A percentile compares a stretch with the other conserved stretches of the same genome.
phyloP scores from a whole-genome alignment of 2,888 invertebrate genomes.

The Orthosia incerta region DNA sequence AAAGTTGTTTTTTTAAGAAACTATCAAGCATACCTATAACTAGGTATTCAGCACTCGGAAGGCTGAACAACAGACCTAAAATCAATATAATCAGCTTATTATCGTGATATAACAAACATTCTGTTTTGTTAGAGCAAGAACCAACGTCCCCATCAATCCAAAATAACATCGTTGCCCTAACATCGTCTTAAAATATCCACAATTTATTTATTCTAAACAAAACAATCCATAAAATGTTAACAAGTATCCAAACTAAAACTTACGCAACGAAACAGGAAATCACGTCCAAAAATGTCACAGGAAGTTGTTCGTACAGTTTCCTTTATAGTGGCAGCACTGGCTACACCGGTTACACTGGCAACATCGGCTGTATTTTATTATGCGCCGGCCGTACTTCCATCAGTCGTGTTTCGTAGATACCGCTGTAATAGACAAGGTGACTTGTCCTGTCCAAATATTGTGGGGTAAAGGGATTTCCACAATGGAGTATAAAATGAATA shows the following conservation, averaged over 20 bases:
- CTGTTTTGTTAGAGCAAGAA: no score
- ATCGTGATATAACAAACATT: no score
- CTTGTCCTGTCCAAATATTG: slow-evolving; percentile 47
- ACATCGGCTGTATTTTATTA: slow-evolving; percentile 76
- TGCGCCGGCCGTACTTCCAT: slow-evolving; percentile 77
- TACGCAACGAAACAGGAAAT: slow-evolving; percentile 76
- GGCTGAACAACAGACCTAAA: no score
- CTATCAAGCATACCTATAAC: no score
- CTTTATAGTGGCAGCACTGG: slow-evolving; percentile 66
- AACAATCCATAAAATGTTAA: slow-evolving; percentile 23
- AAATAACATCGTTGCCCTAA: neutral
- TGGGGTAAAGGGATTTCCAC: slow-evolving; percentile 20
- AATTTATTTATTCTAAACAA: slow-evolving; percentile 11
- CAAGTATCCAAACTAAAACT: slow-evolving; percentile 58
- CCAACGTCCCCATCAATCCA: neutral
- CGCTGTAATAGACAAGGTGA: slow-evolving; percentile 56
- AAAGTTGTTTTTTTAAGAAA: no score
- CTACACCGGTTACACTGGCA: slow-evolving; percentile 51
- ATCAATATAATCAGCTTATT: no score
- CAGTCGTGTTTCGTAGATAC: slow-evolving; percentile 63
- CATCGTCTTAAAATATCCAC: neutral
- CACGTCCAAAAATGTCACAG: slow-evolving; percentile 85
- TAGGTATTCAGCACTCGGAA: neutral
- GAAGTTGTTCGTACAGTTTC: slow-evolving; percentile 77
- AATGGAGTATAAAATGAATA: neutral